Base-by-base conservation (phyloP, 2,113 vertebrate genomes). In the Xyliphius kryptos region DNA sequence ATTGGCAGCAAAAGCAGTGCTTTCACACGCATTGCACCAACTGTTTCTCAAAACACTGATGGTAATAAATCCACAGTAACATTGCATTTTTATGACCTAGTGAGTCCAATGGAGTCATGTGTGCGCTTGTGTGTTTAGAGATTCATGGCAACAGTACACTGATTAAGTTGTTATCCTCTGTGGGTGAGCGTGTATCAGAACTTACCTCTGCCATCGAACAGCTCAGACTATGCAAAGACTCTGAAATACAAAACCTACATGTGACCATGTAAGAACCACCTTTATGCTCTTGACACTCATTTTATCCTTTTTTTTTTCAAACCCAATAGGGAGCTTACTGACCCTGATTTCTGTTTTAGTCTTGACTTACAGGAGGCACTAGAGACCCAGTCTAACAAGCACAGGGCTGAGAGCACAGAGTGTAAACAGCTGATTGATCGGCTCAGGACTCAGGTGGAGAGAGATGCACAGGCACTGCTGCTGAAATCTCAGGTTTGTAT, bases 341-440 rank as follows among this genome's bases (percentile, higher is more conserved):
- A 1, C 44, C 15, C 22, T 47, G 12, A n/a, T 7, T 38, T 13
- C 20, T 61, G 14, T 70, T 63, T 43, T 50, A 77, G 76, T 50
- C 58, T 8, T 69, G 59, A 32, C 79, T 83, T 86, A 73, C 82
- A 87, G 82, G 75, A 66, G 84, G 81, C 77, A 77, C 83, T 78
- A 32, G 73, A 77, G 70, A 16, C 58, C 10, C 70, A 74, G 41
- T 52, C 63, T 26, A 46, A 32, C 50, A 67, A 49, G 40, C 78
- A 81, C n/a, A n/a, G 54, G 5, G 55, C 61, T 3, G 77, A 84
- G 53, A 72, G 78, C 61, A 69, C 16, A 0, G 73, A 84, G 46
- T 74, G 87, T 2, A 64, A 65, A 55, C 69, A 55, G 67, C 74
- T 83, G 10, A 61, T 85, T 1, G 26, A 21, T n/a, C 48, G 52